Conservation (phyloP, 2,113 vertebrate species). For the Toxostoma redivivum region DNA sequence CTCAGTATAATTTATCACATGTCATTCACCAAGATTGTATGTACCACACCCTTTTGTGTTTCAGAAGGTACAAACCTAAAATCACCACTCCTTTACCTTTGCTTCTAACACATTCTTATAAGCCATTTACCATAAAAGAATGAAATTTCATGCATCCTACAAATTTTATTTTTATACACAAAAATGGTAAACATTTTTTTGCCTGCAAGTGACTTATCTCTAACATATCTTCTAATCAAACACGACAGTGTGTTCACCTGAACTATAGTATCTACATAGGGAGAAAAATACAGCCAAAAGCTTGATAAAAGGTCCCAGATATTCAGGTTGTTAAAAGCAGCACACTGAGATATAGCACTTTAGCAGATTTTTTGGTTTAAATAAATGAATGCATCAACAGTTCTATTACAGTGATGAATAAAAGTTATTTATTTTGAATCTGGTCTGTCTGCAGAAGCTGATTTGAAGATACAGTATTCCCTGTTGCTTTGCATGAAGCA, state of each 20-base stretch:
- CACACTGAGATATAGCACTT: neutral
- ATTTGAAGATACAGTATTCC: slow-evolving; percentile 2
- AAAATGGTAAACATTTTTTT: neutral
- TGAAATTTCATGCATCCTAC: neutral
- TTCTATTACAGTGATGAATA: neutral
- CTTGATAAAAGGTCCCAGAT: neutral
- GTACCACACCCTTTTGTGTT: neutral
- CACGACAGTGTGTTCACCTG: neutral
- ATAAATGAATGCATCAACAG: neutral
- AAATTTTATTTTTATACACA: slow-evolving; percentile 37
- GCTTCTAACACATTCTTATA: neutral
- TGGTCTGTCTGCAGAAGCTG: neutral
- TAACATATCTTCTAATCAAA: slow-evolving; percentile 14
- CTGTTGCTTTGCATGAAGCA: neutral
- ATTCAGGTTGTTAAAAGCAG: neutral
- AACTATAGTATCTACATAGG: neutral
- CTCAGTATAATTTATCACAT: slow-evolving; percentile 24
- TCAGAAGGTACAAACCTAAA: slow-evolving; percentile 33
- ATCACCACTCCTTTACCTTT: slow-evolving; percentile 39
- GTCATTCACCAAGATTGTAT: neutral
- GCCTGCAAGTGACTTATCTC: neutral
- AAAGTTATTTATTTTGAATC: slow-evolving; percentile 16
- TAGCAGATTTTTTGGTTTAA: slow-evolving; percentile 23
- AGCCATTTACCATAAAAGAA: slow-evolving; percentile 11
- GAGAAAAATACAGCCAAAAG: slow-evolving; percentile 9